A percentile compares a stretch with the other conserved stretches of the same genome.
Conservation (phyloP, 2,113 vertebrate genomes). For the Lepus americanus region DNA sequence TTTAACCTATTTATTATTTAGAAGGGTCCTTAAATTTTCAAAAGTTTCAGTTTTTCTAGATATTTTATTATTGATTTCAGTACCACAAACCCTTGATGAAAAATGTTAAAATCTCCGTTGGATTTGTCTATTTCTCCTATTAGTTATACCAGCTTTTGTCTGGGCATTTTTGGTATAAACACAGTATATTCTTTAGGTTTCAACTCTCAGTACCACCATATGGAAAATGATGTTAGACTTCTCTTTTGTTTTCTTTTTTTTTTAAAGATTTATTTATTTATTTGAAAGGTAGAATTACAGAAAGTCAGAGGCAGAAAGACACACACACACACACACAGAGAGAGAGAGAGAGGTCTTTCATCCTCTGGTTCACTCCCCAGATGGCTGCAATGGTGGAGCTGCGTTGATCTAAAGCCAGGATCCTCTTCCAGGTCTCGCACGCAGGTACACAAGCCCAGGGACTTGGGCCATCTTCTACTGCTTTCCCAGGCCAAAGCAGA, state of each 20-base stretch:
- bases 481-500: too few species aligned
- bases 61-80: constrained; percentile 21
- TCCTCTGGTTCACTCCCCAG: too few species aligned
- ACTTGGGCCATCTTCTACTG: too few species aligned
- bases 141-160: background rate
- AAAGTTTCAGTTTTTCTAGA: background rate
- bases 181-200: constrained; percentile 27
- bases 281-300: too few species aligned
- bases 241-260: constrained; percentile 42
- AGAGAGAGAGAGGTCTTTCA: too few species aligned
- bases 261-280: too few species aligned
- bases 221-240: background rate
- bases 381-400: too few species aligned
- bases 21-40: constrained; percentile 13
- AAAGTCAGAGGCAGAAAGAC: too few species aligned
- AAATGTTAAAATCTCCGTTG: background rate
- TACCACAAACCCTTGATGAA: background rate
- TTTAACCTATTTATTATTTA: constrained; percentile 1
- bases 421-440: too few species aligned
- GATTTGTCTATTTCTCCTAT: background rate
- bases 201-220: background rate
- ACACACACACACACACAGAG: too few species aligned
- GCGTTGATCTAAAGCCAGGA: too few species aligned
- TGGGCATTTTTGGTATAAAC: background rate
- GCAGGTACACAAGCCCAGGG: too few species aligned